phyloP scores from a whole-genome alignment of 2,888 invertebrate genomes.

The Habrosyne pyritoides region DNA sequence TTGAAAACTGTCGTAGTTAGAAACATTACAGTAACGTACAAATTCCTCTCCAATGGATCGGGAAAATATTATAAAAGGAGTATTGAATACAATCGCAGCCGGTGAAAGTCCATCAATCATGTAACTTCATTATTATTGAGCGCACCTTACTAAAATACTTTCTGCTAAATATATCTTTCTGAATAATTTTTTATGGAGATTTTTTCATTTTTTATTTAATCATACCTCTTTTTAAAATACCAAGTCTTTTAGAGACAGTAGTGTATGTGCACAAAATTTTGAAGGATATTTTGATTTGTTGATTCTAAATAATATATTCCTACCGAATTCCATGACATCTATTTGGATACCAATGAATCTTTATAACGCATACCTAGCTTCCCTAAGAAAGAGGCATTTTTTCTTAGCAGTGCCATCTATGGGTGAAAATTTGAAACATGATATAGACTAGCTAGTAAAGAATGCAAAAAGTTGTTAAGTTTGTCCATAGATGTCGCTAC shows the following conservation, averaged over 20 bases:
- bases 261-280: too few species aligned
- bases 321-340: slow-evolving; percentile 1
- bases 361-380: not conserved
- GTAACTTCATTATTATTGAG: slow-evolving; percentile 46
- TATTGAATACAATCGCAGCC: slow-evolving; percentile 46
- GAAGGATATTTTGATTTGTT: too few species aligned
- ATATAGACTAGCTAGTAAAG: not conserved
- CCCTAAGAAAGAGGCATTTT: too few species aligned
- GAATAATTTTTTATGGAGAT: not conserved
- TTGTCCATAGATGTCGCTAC: slow-evolving; percentile 2
- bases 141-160: slow-evolving; percentile 6
- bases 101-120: slow-evolving; percentile 51
- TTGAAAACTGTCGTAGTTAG: slow-evolving; percentile 36
- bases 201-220: not conserved
- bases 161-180: slow-evolving; percentile 12
- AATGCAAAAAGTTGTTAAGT: not conserved
- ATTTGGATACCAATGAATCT: not conserved
- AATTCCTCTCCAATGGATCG: slow-evolving; percentile 36
- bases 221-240: too few species aligned
- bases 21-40: slow-evolving; percentile 38
- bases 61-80: slow-evolving; percentile 42
- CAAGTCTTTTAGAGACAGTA: too few species aligned
- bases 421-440: not conserved
- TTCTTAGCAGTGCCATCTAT: not conserved
- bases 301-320: too few species aligned